These are phyloP conservation scores for Platorchestia sp. DNA, from an alignment of 1,140 invertebrate species.

Conservation along the genomic window DNA sequence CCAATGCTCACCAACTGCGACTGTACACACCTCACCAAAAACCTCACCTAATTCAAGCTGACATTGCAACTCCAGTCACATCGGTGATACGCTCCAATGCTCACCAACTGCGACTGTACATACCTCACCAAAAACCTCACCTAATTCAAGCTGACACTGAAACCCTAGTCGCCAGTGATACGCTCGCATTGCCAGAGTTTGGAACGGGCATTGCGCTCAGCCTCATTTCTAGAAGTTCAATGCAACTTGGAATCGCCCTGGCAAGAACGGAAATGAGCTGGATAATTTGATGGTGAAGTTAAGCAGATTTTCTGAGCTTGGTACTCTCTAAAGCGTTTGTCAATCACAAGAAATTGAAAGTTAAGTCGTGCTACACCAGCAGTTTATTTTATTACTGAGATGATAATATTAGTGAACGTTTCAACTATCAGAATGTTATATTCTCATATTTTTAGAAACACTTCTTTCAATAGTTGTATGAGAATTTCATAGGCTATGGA, in stretches of 20 bases:
- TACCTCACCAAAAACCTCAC: background rate
- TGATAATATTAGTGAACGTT: background rate
- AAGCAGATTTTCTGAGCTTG: background rate
- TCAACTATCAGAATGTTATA: background rate
- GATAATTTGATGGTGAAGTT: background rate
- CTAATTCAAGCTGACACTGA: background rate
- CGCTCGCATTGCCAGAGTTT: background rate
- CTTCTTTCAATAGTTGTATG: too few species aligned
- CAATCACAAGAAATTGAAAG: background rate
- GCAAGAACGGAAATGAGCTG: background rate
- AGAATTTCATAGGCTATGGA: background rate
- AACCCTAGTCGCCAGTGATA: background rate
- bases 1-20: too few species aligned
- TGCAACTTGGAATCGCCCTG: background rate
- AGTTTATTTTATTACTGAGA: background rate
- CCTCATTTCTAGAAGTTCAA: conserved; percentile 8
- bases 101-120: background rate
- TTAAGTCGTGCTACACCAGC: background rate
- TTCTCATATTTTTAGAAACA: background rate
- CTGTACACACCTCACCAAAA: too few species aligned
- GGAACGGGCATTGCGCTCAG: background rate
- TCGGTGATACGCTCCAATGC: too few species aligned
- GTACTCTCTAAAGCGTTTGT: background rate
- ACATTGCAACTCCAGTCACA: background rate
- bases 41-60: background rate